phyloP scores from a whole-genome alignment of 2,797 vertebrate species.

The Melanotaenia boesemani region DNA sequence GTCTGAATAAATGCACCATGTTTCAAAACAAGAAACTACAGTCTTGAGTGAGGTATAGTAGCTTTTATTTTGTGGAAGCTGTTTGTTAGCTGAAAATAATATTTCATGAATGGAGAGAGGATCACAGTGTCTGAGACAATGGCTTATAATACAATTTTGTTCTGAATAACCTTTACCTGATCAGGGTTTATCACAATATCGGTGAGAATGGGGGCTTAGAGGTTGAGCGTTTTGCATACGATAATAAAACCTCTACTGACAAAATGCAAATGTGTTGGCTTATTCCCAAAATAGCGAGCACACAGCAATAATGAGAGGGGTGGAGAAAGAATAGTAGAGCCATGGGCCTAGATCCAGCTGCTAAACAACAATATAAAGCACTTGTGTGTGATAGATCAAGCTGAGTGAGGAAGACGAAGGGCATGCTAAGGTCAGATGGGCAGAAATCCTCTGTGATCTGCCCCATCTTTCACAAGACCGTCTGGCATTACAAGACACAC shows the following conservation, averaged over 20 bases:
- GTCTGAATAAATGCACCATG: conserved; percentile 32
- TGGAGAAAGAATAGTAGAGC: conserved; percentile 50
- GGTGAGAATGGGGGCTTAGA: conserved; percentile 11
- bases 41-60: not conserved
- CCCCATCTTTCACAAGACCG: conserved; percentile 58
- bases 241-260: conserved; percentile 6
- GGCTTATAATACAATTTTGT: not conserved
- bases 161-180: conserved; percentile 18
- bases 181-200: conserved; percentile 15
- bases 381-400: conserved; percentile 69
- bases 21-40: conserved; percentile 22
- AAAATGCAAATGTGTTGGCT: conserved; percentile 55
- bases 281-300: conserved; percentile 48
- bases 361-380: conserved; percentile 71
- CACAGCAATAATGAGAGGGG: conserved; percentile 56
- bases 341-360: conserved; percentile 56
- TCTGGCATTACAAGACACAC: conserved; percentile 53
- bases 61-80: conserved; percentile 4
- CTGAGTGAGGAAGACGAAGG: conserved; percentile 72
- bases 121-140: not conserved
- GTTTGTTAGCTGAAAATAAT: conserved; percentile 22
- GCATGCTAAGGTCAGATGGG: conserved; percentile 65
- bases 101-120: conserved; percentile 5
- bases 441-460: conserved; percentile 75
- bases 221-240: conserved; percentile 18